Conservation (phyloP, 2,113 vertebrate genomes). For the Rhagologus leucostigma region DNA sequence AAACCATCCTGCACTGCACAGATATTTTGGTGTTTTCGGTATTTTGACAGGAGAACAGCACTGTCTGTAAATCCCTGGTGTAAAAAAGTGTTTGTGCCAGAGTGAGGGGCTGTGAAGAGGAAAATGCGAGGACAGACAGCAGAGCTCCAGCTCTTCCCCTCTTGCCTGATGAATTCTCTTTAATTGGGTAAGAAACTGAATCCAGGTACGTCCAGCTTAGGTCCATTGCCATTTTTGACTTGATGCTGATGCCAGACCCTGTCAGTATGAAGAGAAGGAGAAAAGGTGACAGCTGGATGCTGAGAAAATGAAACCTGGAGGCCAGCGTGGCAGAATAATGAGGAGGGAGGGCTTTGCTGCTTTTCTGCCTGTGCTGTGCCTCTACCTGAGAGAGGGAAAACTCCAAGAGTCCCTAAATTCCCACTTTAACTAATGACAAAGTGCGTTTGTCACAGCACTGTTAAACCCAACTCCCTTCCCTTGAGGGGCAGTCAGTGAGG, state of each 20-base stretch:
- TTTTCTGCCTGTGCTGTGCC: neutral
- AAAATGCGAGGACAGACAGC: neutral
- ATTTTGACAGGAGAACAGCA: neutral
- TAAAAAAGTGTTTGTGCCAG: neutral
- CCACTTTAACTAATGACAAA: neutral
- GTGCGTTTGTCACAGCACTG: rapidly evolving
- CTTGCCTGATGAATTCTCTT: neutral
- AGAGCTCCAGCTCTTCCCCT: neutral
- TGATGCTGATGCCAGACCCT: neutral
- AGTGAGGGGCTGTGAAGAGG: neutral
- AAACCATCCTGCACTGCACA: neutral
- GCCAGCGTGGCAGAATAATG: neutral
- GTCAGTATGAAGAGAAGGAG: neutral
- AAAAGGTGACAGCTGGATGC: neutral
- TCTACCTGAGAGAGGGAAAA: neutral
- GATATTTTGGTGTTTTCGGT: neutral
- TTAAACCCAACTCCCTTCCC: neutral
- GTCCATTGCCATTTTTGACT: neutral
- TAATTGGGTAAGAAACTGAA: neutral
- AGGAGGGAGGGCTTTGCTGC: neutral
- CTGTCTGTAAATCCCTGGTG: neutral
- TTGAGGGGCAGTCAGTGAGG: neutral
- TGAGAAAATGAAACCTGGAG: neutral
- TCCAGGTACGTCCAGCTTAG: neutral
- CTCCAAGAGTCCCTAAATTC: neutral